A percentile compares a stretch with the other conserved stretches of the same genome.
These are phyloP conservation scores for Danio tinwini DNA, from an alignment of 2,797 vertebrate species.

Conservation along the genomic window DNA sequence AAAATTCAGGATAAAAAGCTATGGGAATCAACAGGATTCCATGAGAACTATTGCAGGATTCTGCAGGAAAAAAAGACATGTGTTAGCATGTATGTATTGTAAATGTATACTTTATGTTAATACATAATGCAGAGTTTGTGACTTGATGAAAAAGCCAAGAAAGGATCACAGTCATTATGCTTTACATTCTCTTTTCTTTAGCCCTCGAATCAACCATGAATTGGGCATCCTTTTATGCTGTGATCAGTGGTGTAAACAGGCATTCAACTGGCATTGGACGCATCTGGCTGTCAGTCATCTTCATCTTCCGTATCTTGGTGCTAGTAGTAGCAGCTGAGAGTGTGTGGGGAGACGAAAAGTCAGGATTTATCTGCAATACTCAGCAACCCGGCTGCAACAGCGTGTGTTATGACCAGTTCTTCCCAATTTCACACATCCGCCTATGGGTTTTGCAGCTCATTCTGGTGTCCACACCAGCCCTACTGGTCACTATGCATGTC, in stretches of 20 bases:
- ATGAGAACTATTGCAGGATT: too few relatives aligned
- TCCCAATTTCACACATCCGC: too few relatives aligned
- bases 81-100: too few relatives aligned
- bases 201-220: constrained; percentile 60
- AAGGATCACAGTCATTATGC: too few relatives aligned
- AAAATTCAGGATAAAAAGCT: too few relatives aligned
- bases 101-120: too few relatives aligned
- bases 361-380: constrained; percentile 80
- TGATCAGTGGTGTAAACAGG: constrained; percentile 74
- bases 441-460: too few relatives aligned
- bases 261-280: constrained; percentile 80
- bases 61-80: too few relatives aligned
- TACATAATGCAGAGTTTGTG: too few relatives aligned
- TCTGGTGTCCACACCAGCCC: constrained; percentile 71
- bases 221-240: constrained; percentile 74
- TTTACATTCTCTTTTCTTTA: too few relatives aligned
- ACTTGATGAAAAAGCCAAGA: too few relatives aligned
- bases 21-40: too few relatives aligned
- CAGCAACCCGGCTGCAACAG: constrained; percentile 80
- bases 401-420: constrained; percentile 70
- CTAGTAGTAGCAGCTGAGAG: constrained; percentile 78
- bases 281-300: constrained; percentile 79
- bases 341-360: constrained; percentile 81
- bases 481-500: constrained; percentile 92
- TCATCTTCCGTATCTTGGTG: constrained; percentile 78